Conservation (phyloP, 23 tunicate species). For the Botrylloides violaceus region DNA sequence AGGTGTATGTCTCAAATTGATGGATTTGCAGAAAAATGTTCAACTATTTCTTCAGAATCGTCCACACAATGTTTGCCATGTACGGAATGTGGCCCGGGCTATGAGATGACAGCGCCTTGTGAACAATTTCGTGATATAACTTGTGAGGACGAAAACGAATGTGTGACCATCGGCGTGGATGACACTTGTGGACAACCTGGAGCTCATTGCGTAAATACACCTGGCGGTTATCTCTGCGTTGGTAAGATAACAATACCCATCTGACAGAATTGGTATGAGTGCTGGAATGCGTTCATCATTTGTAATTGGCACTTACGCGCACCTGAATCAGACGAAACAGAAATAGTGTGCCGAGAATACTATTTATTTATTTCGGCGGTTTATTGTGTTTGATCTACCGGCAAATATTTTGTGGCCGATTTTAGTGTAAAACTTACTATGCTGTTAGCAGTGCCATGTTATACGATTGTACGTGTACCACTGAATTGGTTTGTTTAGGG, state of each 20-base stretch:
- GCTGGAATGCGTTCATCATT: too few species aligned
- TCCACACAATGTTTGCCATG: constrained; percentile 8
- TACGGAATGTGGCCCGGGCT: constrained; percentile 9
- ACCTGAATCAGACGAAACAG: too few species aligned
- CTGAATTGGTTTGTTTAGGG: background rate
- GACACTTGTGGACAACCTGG: background rate
- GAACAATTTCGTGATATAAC: background rate
- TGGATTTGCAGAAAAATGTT: background rate
- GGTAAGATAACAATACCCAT: constrained; percentile 1
- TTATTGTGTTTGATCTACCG: too few species aligned
- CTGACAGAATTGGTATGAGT: too few species aligned
- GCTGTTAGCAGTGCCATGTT: too few species aligned
- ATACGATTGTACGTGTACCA: too few species aligned
- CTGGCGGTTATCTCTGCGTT: constrained; percentile 20
- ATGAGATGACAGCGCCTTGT: constrained; percentile 14
- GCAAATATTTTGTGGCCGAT: too few species aligned
- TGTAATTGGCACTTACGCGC: too few species aligned
- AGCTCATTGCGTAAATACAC: constrained; percentile 12
- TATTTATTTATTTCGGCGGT: too few species aligned
- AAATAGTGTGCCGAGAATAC: too few species aligned
- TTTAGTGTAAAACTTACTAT: too few species aligned
- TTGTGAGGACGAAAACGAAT: constrained; percentile 16
- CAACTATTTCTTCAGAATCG: background rate
- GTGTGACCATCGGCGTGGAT: background rate
- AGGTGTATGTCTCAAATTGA: background rate